Evolutionary conservation across 2,797 vertebrate species (phyloP).

Genomic region (Podarcis siculus): DNA sequence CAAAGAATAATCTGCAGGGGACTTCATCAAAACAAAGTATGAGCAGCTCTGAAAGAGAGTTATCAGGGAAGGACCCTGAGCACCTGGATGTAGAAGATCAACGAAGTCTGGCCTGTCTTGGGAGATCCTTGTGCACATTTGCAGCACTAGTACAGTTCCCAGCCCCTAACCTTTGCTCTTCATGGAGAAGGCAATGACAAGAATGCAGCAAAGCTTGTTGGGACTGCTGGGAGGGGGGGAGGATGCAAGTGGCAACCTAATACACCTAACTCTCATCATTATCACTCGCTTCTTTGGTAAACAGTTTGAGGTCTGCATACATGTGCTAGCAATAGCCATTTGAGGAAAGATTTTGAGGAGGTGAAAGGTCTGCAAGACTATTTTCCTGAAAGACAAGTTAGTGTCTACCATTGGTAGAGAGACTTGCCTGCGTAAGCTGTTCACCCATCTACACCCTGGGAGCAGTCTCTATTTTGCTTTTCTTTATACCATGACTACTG

Average conservation of each 20-base stretch:
- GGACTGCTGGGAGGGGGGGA: background rate
- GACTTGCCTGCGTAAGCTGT: background rate
- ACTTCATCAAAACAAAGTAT: constrained; percentile 28
- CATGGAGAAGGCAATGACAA: background rate
- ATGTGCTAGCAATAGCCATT: background rate
- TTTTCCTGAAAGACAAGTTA: background rate
- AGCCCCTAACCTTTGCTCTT: background rate
- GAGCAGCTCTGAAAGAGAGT: constrained; percentile 22
- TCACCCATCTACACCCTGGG: background rate
- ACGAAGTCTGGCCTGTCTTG: constrained; percentile 73
- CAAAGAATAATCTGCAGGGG: constrained; percentile 22
- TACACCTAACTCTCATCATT: background rate
- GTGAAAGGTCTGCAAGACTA: background rate
- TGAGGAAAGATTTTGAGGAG: background rate
- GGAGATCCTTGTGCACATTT: background rate
- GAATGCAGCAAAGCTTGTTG: background rate
- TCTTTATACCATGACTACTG: background rate
- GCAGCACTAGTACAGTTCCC: background rate
- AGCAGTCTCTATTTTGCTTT: background rate
- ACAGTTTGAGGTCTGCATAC: background rate
- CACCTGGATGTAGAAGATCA: constrained; percentile 61
- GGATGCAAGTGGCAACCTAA: background rate
- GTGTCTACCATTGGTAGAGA: background rate
- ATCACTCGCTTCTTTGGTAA: background rate
- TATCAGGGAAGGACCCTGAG: background rate